Conservation (phyloP, 2,888 invertebrate species). For the Chaetoderma sp. region DNA sequence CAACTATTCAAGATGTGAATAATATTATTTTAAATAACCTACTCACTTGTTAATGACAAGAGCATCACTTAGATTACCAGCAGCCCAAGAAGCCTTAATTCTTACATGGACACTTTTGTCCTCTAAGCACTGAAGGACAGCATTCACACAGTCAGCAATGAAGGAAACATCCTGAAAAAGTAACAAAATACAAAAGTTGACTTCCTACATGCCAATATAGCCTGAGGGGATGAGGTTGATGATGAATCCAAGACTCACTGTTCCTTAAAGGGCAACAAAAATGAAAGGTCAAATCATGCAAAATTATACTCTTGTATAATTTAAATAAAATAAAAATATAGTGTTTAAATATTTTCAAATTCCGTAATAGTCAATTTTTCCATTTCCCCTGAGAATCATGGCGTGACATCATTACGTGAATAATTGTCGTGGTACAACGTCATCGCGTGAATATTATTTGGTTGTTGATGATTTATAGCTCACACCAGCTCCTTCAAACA, state of each 20-base stretch:
- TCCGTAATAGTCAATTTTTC: too few relatives aligned
- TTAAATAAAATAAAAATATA: too few relatives aligned
- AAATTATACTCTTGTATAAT: too few relatives aligned
- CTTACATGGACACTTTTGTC: slow-evolving; percentile 79
- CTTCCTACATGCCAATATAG: too few relatives aligned
- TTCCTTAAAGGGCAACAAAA: not conserved
- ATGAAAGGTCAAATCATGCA: not conserved
- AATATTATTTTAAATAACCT: not conserved
- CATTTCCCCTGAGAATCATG: too few relatives aligned
- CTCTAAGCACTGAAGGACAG: slow-evolving; percentile 76
- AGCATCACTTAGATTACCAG: slow-evolving; percentile 88
- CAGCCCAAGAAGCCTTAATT: slow-evolving; percentile 86
- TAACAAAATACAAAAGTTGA: not conserved
- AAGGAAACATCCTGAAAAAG: slow-evolving; percentile 66
- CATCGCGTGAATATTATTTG: too few relatives aligned
- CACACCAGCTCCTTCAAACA: too few relatives aligned
- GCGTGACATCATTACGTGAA: too few relatives aligned
- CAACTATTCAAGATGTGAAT: not conserved
- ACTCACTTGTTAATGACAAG: slow-evolving; percentile 79
- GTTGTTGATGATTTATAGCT: too few relatives aligned
- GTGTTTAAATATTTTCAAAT: too few relatives aligned
- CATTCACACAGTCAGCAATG: slow-evolving; percentile 83
- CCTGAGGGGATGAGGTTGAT: not conserved
- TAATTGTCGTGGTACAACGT: too few relatives aligned
- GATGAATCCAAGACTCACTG: not conserved